Evolutionary conservation across 1,140 invertebrate genomes (phyloP), one percentile per base, ranked within the genome.

Genomic region (Drosophila lowei): DNA sequence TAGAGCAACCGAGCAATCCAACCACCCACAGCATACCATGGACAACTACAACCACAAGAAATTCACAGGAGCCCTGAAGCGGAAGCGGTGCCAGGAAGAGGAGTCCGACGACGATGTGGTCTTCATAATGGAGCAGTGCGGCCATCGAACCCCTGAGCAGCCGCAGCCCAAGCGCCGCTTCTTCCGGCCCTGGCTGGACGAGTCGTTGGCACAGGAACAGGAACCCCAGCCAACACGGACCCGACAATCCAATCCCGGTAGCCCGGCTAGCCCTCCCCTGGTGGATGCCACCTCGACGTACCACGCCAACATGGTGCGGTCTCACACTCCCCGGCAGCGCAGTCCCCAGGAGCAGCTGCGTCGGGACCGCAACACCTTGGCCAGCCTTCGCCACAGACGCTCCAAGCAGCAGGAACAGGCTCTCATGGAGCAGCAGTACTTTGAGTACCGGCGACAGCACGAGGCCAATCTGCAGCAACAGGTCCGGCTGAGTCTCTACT

Each of bases 141-240:
- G 50, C 0, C 49, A 68, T 6, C 50, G 64, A 0, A 70, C 66
- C 0, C 63, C 66, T 6, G 61, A 70, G 7, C 62, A 77, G 53
- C 73, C 55, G 8, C 60, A 63, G 2, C 41, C 78, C 15, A 86
- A 86, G 34, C 81, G 81, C 15, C 46, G 15, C 2, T 70, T 86
- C 57, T 88, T 88, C 64, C 78, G 83, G 0, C 83, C 83, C 7
- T 86, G 83, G 83, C 9, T 76, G 43, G 71, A 83, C 25, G 55
- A 86, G 34, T 25, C 55, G 0, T 30, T 23, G 18, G 8, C 43
- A 3, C 16, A 23, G 15, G 7, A 28, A 1, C 42, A 64, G 28
- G 49, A 59, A 11, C 6, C 50, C 1, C 48, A 58, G 18, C 59
- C 46, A 0, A 60, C 61, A 5, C 53, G 54, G 0, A 53, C 65